Base-by-base conservation (phyloP, 2,113 vertebrate genomes). In the human (Homo sapiens) region DNA sequence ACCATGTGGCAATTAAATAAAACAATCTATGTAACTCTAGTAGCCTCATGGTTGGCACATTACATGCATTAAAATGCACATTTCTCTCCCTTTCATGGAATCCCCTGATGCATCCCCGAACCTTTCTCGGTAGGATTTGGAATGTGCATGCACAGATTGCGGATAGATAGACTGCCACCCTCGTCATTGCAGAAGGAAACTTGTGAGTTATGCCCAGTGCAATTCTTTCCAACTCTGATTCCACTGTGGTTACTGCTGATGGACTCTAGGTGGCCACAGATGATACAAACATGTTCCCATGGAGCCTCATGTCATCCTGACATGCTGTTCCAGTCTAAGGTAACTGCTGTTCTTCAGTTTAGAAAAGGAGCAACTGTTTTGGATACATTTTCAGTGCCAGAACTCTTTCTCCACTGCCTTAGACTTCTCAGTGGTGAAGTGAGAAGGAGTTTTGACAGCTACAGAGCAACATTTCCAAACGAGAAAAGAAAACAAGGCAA, bases 191-290 rank as follows among this genome's bases (percentile, higher is more conserved):
- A 13, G 25, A 14, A 12, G 59, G 38, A 48, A 81, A 38, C 27
- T 3, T 32, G 55, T 0, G 2, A 20, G 0, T 38, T 4, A 2
- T 10, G 4, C 22, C 17, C 14, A 1, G 14, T 3, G 13, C 35
- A 35, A 2, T 3, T 5, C 35, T 3, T 22, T 64, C 13, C 38
- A 14, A 6, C 13, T 5, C 16, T 18, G 13, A 20, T 27, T 20
- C 59, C 72, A 16, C 32, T 1, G 27, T 6, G 8, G 9, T 38
- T 9, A 4, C 6, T 14, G 0, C 0, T 22, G 27, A n/a, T 0
- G 0, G 9, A 8, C 8, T 86, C 38, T 11, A 2, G 3, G 17
- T 22, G 45, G 43, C 57, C 1, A 0, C 1, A 13, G 35, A n/a
- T 5, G 48, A 18, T 6, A 61, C 16, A 17, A 0, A 0, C 0